Evolutionary conservation across 2,888 invertebrate species (phyloP), one percentile per base, ranked within the genome.

Genomic region (Noctua pronuba): DNA sequence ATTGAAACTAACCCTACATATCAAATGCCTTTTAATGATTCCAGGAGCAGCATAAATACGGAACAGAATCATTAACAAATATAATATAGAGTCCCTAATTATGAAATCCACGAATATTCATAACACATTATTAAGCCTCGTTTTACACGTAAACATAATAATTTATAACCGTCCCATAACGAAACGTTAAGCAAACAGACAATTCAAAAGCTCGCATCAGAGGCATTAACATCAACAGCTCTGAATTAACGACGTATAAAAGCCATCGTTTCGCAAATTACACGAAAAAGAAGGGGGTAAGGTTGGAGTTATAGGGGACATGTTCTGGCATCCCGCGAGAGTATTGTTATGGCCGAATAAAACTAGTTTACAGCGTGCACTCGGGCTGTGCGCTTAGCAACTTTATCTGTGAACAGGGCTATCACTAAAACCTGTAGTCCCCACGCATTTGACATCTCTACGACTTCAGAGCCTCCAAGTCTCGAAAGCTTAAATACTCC

Each of bases 301-400:
- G 73, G 60, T 90, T 68, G 80, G 82, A 83, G 87, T 87, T 90
- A 89, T 88, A 85, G 80, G 82, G 89, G 89, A 90, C 90, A 89
- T 90, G 90, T 88, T 87, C 87, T 84, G 86, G 86, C 78, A 87
- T 88, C 92, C 90, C 91, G 73, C 85, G 89, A 84, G 93, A 91
- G 88, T 85, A 91, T 93, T 94, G 92, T 93, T 93, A 94, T 91
- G 91, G 91, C 86, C 92, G 90, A 94, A 92, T 94, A 93, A 94
- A 95, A 94, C 91, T 93, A 93, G 92, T 94, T 94, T 93, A 92
- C 93, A 93, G 88, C 90, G 83, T 84, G 89, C 92, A 91, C 91
- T 91, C 83, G 89, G 87, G 90, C 86, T 91, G 78, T 83, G 84
- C 90, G 93, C 92, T 94, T 93, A 92, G 91, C 91, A 93, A 94